These are phyloP conservation scores for Monochamus saltuarius DNA, from an alignment of 1,140 invertebrate species.

Conservation along the genomic window DNA sequence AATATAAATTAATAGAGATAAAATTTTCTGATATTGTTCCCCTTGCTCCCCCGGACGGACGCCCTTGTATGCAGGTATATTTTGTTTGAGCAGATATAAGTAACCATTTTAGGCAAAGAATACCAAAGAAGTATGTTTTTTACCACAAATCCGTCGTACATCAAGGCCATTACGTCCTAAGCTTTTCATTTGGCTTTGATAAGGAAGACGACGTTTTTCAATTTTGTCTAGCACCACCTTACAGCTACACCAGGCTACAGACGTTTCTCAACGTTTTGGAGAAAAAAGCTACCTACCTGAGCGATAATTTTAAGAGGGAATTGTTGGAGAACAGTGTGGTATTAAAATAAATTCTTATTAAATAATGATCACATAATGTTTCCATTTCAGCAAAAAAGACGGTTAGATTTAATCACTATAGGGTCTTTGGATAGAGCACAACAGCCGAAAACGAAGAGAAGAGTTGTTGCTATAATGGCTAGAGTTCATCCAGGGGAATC, in stretches of 20 bases:
- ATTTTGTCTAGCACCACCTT: constrained; percentile 90
- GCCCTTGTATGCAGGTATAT: too few relatives aligned
- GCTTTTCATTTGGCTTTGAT: constrained; percentile 93
- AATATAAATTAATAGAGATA: too few relatives aligned
- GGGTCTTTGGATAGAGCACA: constrained; percentile 57
- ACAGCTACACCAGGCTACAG: constrained; percentile 88
- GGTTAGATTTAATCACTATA: constrained; percentile 86
- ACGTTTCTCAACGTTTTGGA: constrained; percentile 80
- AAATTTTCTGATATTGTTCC: too few relatives aligned
- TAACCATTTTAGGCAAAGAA: constrained; percentile 68
- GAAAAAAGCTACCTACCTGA: constrained; percentile 55
- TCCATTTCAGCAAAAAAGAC: constrained; percentile 78
- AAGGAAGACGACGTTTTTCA: constrained; percentile 92
- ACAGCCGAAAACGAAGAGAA: constrained; percentile 56
- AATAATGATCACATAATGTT: too few relatives aligned
- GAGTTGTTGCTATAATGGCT: constrained; percentile 77
- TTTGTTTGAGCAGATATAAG: too few relatives aligned
- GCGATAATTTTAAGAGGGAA: constrained; percentile 62
- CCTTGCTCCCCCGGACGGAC: too few relatives aligned
- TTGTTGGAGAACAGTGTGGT: constrained; percentile 73
- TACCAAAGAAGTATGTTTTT: constrained; percentile 85
- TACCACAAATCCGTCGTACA: constrained; percentile 92
- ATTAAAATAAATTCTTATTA: constrained; percentile 38
- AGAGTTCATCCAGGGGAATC: constrained; percentile 89
- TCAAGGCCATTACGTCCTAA: constrained; percentile 89